These are phyloP conservation scores for Drosophila paulistorum DNA, from an alignment of 1,140 invertebrate species.

Conservation along the genomic window DNA sequence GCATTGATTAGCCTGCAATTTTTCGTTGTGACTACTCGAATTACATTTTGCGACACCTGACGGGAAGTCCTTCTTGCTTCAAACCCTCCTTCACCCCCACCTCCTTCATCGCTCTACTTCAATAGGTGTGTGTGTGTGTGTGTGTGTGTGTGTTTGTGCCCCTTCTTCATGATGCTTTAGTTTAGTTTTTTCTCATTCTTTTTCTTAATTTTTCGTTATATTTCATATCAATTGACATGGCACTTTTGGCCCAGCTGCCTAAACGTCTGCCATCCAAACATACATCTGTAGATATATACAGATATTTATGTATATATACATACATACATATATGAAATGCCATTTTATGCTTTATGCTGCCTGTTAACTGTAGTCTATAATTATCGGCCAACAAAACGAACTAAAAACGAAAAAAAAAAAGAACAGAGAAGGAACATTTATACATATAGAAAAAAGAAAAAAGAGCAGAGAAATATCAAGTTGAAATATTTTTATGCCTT, in stretches of 20 bases:
- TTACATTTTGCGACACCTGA: constrained; percentile 54
- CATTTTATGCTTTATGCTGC: constrained; percentile 67
- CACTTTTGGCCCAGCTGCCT: constrained; percentile 43
- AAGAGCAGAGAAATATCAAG: constrained; percentile 44
- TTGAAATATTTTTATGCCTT: constrained; percentile 60
- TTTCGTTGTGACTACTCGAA: neutral
- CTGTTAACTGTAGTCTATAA: constrained; percentile 69
- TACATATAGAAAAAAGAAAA: no score
- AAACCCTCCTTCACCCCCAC: neutral
- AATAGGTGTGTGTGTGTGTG: constrained; percentile 5
- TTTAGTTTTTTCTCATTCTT: constrained; percentile 14
- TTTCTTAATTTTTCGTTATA: constrained; percentile 30
- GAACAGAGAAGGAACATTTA: neutral
- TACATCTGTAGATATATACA: neutral
- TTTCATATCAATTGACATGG: constrained; percentile 54
- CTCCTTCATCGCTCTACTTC: neutral
- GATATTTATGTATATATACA: neutral
- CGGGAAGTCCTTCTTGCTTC: constrained; percentile 48
- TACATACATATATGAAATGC: constrained; percentile 52
- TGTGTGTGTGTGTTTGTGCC: constrained; percentile 13
- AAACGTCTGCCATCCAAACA: constrained; percentile 25
- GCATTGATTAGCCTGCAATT: constrained; percentile 58
- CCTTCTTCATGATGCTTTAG: neutral
- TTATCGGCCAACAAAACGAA: constrained; percentile 50
- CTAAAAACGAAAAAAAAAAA: constrained; percentile 2